Conservation (phyloP, 2,113 vertebrate genomes). For the Mesoclemmys tuberculata region DNA sequence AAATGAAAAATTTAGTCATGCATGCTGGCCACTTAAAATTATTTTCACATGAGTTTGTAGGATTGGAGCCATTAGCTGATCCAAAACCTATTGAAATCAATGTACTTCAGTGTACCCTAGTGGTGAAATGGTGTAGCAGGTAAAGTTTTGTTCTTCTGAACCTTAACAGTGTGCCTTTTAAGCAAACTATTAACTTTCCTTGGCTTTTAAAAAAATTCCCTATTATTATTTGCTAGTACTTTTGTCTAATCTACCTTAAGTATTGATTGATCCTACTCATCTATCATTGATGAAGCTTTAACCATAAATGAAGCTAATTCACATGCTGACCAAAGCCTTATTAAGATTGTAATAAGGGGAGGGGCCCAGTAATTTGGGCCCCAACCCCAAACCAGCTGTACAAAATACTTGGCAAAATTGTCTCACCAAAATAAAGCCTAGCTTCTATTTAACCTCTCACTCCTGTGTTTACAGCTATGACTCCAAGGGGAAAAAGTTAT, state of each 20-base stretch:
- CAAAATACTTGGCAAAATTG: background rate
- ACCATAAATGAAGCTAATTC: background rate
- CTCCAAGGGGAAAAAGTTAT: background rate
- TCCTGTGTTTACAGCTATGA: background rate
- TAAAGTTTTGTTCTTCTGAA: background rate
- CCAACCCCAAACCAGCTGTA: background rate
- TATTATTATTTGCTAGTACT: background rate
- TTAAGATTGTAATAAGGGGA: background rate
- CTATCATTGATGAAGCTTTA: background rate
- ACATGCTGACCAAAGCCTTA: background rate
- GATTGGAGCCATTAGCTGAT: background rate
- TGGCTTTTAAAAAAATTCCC: background rate
- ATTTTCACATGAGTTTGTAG: too few species aligned
- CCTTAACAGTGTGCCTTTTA: background rate
- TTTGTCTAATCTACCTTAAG: background rate
- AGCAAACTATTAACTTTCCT: background rate
- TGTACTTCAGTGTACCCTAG: background rate
- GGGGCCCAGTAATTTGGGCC: background rate
- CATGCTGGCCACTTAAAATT: background rate
- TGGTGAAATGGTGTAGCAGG: background rate
- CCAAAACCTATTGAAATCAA: background rate
- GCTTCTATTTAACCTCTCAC: background rate
- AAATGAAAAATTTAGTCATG: background rate
- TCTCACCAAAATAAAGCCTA: background rate
- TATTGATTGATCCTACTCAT: background rate